Evolutionary conservation across 2,888 invertebrate genomes (phyloP), one percentile per base, ranked within the genome.

Genomic region (Troides oblongomaculatus): DNA sequence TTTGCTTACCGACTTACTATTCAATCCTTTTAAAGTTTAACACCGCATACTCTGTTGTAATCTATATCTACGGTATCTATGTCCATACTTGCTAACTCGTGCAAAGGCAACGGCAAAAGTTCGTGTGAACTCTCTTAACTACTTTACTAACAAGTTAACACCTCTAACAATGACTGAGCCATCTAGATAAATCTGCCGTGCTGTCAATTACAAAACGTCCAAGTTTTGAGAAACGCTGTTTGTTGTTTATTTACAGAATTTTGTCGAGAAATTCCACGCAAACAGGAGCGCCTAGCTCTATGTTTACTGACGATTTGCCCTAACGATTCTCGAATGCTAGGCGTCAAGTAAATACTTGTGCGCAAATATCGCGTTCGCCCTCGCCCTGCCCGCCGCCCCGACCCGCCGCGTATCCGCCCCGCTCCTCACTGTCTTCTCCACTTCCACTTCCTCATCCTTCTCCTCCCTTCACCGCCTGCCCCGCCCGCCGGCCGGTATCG

Each of bases 261-360:
- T 86, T 84, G 85, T 87, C 81, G 81, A 81, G 85, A 88, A 84
- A 86, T 87, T 89, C 86, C 84, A 81, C 83, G 86, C 87, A 85
- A 89, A 87, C 84, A 85, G 82, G 85, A 89, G 83, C 84, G 85
- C 83, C 78, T 82, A 82, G 85, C 83, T 85, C 79, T 79, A 77
- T 90, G 87, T 90, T 92, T 90, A 83, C 88, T 81, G 83, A 88
- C 84, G 86, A 88, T 88, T 88, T 86, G 84, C 87, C 83, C 86
- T 92, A 91, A 92, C 90, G 87, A 89, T 92, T 87, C 86, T 89
- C 90, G 88, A 92, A 90, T 87, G 88, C 86, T 89, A 89, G 88
- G 90, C 90, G 89, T 86, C 82, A 83, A 77, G 86, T 85, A 88
- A 90, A 88, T 84, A 91, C 84, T 87, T 82, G 73, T 84, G 84